Evolutionary conservation across 1,140 invertebrate genomes (phyloP), one percentile per base, ranked within the genome.

Genomic region (Caligus rogercresseyi): DNA sequence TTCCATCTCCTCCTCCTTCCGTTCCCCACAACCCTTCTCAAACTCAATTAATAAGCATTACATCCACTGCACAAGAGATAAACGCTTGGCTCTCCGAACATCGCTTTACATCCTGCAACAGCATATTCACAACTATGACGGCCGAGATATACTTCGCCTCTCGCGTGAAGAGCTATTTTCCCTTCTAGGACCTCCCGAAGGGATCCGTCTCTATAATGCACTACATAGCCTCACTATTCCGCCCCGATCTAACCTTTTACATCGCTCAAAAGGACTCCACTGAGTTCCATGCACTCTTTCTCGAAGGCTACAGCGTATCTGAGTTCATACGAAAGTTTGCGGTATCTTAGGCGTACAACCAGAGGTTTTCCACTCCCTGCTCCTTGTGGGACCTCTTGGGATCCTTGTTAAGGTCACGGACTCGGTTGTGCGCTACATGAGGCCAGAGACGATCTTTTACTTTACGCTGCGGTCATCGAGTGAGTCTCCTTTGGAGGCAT

Each of bases 151-250:
- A 67, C 73, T 95, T 60, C 78, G 87, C 64, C 74, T 95, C 66
- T 84, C 84, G 1, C 79, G 87, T 55, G 87, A 92, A 66, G 90
- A 96, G 75, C 76, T 94, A 14, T 88, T 94, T 57, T 86, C 94
- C 74, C 91, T 96, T 58, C 93, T 89, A 72, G 90, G 90, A 0
- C 74, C 93, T 31, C 84, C 88, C 58, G 89, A 95, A 73, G 79
- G 79, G n/a, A 92, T 96, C 61, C 78, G 90, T 67, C 78, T 96
- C 31, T 91, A 83, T 73, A 95, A 95, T 75, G 83, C 86, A 52
- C 74, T 96, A 52, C 87, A 92, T 69, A 73, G 25, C 15, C 19
- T 19, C 16, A 51, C 61, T 25, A 25, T 63, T 26, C 11, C 61
- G n/a, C 61, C 61, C 15, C 13, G 61, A 57, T 18, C 52, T n/a